These are phyloP conservation scores for Calameuta filiformis DNA, from an alignment of 2,888 invertebrate genomes.

Conservation along the genomic window DNA sequence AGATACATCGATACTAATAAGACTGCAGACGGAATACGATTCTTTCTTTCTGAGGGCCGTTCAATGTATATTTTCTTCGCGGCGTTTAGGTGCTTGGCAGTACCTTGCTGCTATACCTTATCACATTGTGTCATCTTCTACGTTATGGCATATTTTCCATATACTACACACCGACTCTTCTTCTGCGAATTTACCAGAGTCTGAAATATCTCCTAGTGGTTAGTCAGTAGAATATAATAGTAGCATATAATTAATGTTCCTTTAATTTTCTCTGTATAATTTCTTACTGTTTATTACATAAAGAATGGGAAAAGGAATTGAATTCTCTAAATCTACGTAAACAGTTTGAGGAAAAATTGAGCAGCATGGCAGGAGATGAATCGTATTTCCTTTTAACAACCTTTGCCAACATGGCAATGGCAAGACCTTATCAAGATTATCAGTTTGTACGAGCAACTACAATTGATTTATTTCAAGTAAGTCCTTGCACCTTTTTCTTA, in stretches of 20 bases:
- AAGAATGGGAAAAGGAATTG: conserved; percentile 67
- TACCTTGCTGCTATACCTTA: conserved; percentile 83
- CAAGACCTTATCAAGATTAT: conserved; percentile 71
- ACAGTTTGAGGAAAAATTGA: conserved; percentile 75
- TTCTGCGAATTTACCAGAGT: conserved; percentile 50
- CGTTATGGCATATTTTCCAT: conserved; percentile 76
- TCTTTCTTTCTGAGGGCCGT: conserved; percentile 78
- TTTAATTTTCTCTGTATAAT: background rate
- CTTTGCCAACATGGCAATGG: conserved; percentile 83
- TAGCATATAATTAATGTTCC: background rate
- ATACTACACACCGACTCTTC: conserved; percentile 71
- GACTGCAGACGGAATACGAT: conserved; percentile 79
- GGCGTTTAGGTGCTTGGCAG: conserved; percentile 83
- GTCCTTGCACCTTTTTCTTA: background rate
- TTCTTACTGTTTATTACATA: conserved; percentile 17
- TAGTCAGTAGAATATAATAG: background rate
- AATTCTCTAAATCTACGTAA: conserved; percentile 67
- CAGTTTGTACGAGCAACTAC: conserved; percentile 76
- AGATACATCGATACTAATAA: conserved; percentile 68
- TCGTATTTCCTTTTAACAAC: conserved; percentile 82
- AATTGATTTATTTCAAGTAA: conserved; percentile 75
- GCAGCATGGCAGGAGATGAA: conserved; percentile 76
- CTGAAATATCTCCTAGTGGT: conserved; percentile 31
- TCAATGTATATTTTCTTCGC: conserved; percentile 76
- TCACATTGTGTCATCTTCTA: conserved; percentile 69